Percentiles rank a stretch among this genome's conserved stretches.
phyloP scores from a whole-genome alignment of 64 coral and sea anemone genomes.

The Pocillopora damicornis region DNA sequence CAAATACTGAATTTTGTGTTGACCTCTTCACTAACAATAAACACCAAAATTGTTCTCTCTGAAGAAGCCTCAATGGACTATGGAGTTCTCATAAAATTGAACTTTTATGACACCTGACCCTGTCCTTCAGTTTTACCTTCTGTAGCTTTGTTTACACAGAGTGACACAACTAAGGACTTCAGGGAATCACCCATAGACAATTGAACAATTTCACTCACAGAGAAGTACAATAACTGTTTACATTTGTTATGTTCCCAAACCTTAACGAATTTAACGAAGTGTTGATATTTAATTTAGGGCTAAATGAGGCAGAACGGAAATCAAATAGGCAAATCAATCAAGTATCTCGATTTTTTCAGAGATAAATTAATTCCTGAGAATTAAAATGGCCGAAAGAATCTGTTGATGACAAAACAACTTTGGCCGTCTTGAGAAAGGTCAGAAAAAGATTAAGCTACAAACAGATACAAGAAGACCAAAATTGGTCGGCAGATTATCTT shows the following conservation, averaged over 20 bases:
- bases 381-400: background rate
- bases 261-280: background rate
- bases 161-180: background rate
- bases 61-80: too few relatives aligned
- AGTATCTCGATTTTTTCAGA: background rate
- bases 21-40: too few relatives aligned
- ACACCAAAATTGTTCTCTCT: too few relatives aligned
- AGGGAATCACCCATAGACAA: constrained; percentile 17
- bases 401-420: constrained; percentile 1
- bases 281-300: background rate
- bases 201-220: background rate
- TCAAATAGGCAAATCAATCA: background rate
- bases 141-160: background rate
- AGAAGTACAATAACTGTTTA: background rate
- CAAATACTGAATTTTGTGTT: too few relatives aligned
- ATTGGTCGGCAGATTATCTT: background rate
- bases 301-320: background rate
- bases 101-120: background rate
- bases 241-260: background rate
- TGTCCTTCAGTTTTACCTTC: background rate
- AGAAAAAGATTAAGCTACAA: background rate
- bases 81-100: too few relatives aligned
- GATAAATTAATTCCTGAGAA: background rate
- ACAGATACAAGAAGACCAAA: background rate
- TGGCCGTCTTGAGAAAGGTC: background rate